Evolutionary conservation across 2,113 vertebrate species (phyloP).

Genomic region (Albula glossodonta): DNA sequence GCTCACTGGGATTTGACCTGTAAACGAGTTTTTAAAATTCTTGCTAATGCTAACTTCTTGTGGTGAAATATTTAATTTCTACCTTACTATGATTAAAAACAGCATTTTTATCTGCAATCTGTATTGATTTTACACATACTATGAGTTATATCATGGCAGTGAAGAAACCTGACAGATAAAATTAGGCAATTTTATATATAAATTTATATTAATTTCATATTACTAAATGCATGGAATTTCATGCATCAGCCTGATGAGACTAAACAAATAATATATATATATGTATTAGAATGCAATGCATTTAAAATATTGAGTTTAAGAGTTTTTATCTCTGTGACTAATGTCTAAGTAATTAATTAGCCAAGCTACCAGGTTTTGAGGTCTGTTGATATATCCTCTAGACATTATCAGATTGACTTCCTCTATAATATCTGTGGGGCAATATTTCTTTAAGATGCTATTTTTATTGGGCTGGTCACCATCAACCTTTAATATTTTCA

Average conservation of each 20-base stretch:
- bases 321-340: not conserved
- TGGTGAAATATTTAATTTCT: too few relatives aligned
- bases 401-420: not conserved
- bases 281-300: not conserved
- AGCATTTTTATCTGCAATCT: too few relatives aligned
- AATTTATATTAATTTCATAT: not conserved
- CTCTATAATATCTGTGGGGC: not conserved
- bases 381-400: not conserved
- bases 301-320: not conserved
- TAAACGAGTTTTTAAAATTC: too few relatives aligned
- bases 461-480: not conserved
- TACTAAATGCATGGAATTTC: not conserved
- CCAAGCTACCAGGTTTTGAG: not conserved
- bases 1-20: too few relatives aligned
- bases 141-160: too few relatives aligned
- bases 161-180: too few relatives aligned
- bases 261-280: not conserved
- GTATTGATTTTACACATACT: too few relatives aligned
- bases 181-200: too few relatives aligned
- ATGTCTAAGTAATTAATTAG: not conserved
- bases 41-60: too few relatives aligned
- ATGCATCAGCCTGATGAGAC: not conserved
- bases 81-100: too few relatives aligned
- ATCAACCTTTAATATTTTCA: not conserved
- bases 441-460: not conserved